Evolutionary conservation across 2,113 vertebrate species (phyloP).

Genomic region (Trichechus manatus): DNA sequence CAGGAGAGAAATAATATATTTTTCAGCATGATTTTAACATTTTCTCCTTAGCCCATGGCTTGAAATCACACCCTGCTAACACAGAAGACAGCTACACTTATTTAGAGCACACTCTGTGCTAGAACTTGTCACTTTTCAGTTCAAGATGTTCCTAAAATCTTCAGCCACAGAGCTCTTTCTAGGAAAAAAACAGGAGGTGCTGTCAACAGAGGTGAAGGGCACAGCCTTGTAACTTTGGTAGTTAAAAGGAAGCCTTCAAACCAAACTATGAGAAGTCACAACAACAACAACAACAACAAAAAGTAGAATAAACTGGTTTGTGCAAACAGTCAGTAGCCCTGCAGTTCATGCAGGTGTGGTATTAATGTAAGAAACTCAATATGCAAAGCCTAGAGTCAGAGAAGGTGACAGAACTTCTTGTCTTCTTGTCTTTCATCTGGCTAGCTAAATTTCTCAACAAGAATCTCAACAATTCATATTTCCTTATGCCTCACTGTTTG

Average conservation of each 20-base stretch:
- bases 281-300: constrained; percentile 20
- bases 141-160: background rate
- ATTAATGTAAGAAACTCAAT: constrained; percentile 86
- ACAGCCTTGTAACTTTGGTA: background rate
- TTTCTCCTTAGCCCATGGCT: background rate
- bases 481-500: background rate
- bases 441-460: constrained; percentile 64
- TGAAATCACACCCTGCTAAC: constrained; percentile 21
- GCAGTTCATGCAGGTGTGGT: constrained; percentile 81
- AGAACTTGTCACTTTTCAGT: background rate
- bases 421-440: constrained; percentile 44
- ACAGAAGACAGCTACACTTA: background rate
- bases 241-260: constrained; percentile 59
- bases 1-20: background rate
- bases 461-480: constrained; percentile 12
- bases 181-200: background rate
- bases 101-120: background rate
- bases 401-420: background rate
- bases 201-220: constrained; percentile 49
- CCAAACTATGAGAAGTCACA: background rate
- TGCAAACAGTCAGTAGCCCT: constrained; percentile 85
- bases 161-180: background rate
- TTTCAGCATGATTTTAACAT: constrained; percentile 26
- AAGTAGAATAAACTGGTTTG: background rate
- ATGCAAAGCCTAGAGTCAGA: constrained; percentile 31